phyloP scores from a whole-genome alignment of 30 jellyfish, hydroid and myxozoan species.

The Turritopsis dohrnii region DNA sequence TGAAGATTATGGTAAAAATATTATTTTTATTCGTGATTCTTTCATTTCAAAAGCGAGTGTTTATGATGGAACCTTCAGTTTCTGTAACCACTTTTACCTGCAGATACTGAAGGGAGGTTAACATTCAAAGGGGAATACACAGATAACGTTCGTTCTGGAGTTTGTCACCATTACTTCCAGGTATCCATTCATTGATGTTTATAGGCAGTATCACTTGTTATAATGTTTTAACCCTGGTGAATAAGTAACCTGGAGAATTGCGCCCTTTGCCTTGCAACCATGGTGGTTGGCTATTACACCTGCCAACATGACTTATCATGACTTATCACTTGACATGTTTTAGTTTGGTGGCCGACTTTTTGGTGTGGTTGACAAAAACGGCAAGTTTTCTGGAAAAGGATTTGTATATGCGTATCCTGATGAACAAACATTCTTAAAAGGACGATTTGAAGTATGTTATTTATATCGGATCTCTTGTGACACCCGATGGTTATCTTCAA shows the following conservation, averaged over 20 bases:
- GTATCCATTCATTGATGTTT: slow-evolving; percentile 25
- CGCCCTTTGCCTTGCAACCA: too few relatives aligned
- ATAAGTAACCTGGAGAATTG: too few relatives aligned
- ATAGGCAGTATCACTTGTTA: too few relatives aligned
- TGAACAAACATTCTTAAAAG: slow-evolving; percentile 58
- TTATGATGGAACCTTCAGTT: not conserved
- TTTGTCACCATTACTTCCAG: slow-evolving; percentile 69
- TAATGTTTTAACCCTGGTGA: too few relatives aligned
- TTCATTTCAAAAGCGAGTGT: too few relatives aligned
- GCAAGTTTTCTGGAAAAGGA: slow-evolving; percentile 54
- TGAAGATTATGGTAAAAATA: slow-evolving; percentile 59
- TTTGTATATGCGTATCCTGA: slow-evolving; percentile 76
- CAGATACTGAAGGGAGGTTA: slow-evolving; percentile 41
- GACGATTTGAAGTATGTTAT: slow-evolving; percentile 60
- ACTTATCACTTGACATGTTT: not conserved
- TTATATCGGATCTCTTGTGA: not conserved
- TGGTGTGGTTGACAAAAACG: slow-evolving; percentile 68
- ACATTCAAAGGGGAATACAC: slow-evolving; percentile 60
- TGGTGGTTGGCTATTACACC: too few relatives aligned
- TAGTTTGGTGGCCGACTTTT: slow-evolving; percentile 74
- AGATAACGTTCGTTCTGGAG: slow-evolving; percentile 46
- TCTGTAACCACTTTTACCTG: not conserved
- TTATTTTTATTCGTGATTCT: not conserved
- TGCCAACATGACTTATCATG: too few relatives aligned
- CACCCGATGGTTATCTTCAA: not conserved